phyloP scores from a whole-genome alignment of 2,113 vertebrate species.

The Tautogolabrus adspersus region DNA sequence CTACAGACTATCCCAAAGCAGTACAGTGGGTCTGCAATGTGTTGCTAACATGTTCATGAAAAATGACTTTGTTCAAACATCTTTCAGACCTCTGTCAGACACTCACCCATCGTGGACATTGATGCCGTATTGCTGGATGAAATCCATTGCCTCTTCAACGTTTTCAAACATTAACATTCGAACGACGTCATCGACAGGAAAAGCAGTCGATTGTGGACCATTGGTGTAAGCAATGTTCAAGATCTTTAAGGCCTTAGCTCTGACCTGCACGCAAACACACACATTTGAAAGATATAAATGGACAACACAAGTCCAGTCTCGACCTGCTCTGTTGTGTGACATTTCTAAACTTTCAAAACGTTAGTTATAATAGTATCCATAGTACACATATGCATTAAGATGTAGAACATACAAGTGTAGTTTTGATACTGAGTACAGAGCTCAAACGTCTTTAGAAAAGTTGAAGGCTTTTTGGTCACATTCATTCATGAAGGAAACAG shows the following conservation, averaged over 20 bases:
- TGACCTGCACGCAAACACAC: constrained; percentile 83
- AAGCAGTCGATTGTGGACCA: constrained; percentile 88
- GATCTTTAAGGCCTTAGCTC: constrained; percentile 88
- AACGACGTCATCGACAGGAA: constrained; percentile 90
- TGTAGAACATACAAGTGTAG: neutral
- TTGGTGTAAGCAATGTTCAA: constrained; percentile 92
- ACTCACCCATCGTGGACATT: constrained; percentile 88
- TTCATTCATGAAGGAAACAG: neutral
- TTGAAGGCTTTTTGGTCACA: neutral
- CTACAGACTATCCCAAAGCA: no score
- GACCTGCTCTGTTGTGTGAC: no score
- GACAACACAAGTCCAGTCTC: neutral
- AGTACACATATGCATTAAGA: neutral
- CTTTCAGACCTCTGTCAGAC: no score
- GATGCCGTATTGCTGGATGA: constrained; percentile 89
- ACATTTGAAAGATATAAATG: neutral
- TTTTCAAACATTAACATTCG: constrained; percentile 91
- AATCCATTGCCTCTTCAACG: constrained; percentile 83
- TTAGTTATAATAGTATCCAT: no score
- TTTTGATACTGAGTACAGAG: neutral
- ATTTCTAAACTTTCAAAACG: no score
- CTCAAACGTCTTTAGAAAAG: neutral
- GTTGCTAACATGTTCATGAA: no score
- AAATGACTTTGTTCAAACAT: no score
- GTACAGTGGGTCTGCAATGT: no score